phyloP scores from a whole-genome alignment of 2,113 vertebrate species.

The Seriola dumerili region DNA sequence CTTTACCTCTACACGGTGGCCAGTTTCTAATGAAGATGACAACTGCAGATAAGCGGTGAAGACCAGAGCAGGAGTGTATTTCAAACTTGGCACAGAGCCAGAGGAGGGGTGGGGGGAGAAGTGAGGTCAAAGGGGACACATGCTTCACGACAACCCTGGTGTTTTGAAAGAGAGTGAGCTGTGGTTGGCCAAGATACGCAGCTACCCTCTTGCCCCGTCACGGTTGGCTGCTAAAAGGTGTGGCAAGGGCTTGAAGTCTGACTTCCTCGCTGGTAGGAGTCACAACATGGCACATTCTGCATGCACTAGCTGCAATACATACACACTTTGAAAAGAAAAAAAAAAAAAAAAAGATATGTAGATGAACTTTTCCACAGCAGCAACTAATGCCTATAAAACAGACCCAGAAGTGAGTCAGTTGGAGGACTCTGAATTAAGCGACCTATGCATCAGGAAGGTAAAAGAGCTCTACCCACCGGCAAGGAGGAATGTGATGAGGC shows the following conservation, averaged over 20 bases:
- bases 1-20: neutral
- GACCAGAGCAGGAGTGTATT: neutral
- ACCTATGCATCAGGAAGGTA: slow-evolving; percentile 15
- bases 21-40: slow-evolving; percentile 21
- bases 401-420: neutral
- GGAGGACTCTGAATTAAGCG: slow-evolving; percentile 22
- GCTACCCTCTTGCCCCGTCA: neutral
- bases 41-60: slow-evolving; percentile 9
- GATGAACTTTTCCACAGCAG: neutral
- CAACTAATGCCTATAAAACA: neutral
- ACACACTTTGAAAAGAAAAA: neutral
- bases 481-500: slow-evolving; percentile 97
- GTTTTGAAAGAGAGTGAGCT: slow-evolving; percentile 13
- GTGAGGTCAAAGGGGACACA: slow-evolving; percentile 56
- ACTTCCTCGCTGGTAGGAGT: slow-evolving; percentile 6
- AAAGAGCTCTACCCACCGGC: slow-evolving; percentile 87
- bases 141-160: slow-evolving; percentile 36
- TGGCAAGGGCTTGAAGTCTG: neutral
- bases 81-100: slow-evolving; percentile 32
- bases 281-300: neutral
- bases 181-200: neutral
- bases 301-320: neutral
- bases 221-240: slow-evolving; percentile 16
- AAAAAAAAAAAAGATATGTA: neutral
- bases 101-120: neutral